Conservation (phyloP, 2,888 invertebrate species). For the Drosophila borborema region DNA sequence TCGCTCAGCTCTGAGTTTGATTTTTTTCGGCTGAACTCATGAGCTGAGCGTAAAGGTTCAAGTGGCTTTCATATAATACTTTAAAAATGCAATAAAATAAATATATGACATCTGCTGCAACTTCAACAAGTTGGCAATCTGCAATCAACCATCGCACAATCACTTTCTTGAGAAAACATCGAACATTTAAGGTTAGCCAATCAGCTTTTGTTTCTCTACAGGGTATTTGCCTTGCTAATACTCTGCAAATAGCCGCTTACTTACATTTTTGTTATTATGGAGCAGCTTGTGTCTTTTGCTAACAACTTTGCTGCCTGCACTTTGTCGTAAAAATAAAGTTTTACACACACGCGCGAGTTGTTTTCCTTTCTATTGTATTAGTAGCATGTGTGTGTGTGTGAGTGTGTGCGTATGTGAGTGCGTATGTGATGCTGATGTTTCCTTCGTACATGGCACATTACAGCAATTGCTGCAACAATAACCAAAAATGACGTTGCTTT, state of each 20-base stretch:
- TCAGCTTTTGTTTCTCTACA: background rate
- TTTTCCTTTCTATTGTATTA: slow-evolving; percentile 65
- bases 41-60: too few relatives aligned
- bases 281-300: slow-evolving; percentile 54
- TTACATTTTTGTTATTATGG: slow-evolving; percentile 29
- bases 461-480: slow-evolving; percentile 54
- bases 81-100: background rate
- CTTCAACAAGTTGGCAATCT: background rate
- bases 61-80: too few relatives aligned
- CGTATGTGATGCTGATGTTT: slow-evolving; percentile 37
- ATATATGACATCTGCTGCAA: background rate
- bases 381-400: slow-evolving; percentile 33
- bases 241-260: background rate
- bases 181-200: background rate
- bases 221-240: slow-evolving; percentile 17
- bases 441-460: slow-evolving; percentile 61
- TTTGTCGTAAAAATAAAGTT: slow-evolving; percentile 79
- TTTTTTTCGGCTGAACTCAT: too few relatives aligned
- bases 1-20: too few relatives aligned
- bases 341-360: slow-evolving; percentile 69
- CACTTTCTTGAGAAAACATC: background rate
- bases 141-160: background rate
- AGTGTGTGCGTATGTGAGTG: slow-evolving; percentile 10
- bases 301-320: slow-evolving; percentile 75
- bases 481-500: slow-evolving; percentile 51